A percentile compares a stretch with the other conserved stretches of the same genome.
phyloP scores from a whole-genome alignment of 2,797 vertebrate genomes.

The Myotis findleyi region DNA sequence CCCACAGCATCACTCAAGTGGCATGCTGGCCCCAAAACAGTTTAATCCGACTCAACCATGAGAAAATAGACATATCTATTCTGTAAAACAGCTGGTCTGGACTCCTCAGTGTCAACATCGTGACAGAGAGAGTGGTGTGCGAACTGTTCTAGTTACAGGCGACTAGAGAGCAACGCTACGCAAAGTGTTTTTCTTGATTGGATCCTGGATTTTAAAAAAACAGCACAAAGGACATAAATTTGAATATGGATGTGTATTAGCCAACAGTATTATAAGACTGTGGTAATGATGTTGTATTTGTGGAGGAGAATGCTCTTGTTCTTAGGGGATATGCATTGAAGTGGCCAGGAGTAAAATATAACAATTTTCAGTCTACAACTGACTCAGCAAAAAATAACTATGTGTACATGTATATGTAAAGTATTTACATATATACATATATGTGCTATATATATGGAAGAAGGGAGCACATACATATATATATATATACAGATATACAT shows the following conservation, averaged over 20 bases:
- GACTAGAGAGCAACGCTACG: not conserved
- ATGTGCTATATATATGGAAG: not conserved
- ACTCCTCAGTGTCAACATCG: not conserved
- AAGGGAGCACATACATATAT: not conserved
- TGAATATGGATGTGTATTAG: not conserved
- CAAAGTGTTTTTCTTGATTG: constrained; percentile 3
- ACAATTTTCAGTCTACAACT: not conserved
- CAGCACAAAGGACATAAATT: not conserved
- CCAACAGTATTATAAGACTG: not conserved
- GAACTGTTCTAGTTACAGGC: not conserved
- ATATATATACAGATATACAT: not conserved
- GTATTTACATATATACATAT: not conserved
- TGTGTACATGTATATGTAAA: not conserved
- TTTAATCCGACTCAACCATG: not conserved
- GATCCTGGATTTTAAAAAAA: not conserved
- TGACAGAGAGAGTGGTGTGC: not conserved
- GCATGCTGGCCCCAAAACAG: not conserved
- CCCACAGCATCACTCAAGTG: not conserved
- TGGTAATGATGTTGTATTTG: not conserved
- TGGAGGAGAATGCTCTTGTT: not conserved
- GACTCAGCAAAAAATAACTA: constrained; percentile 23
- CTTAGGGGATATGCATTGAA: not conserved
- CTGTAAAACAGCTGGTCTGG: not conserved
- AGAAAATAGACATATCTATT: constrained; percentile 19
- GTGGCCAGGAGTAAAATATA: not conserved